These are phyloP conservation scores for Furcifer pardalis DNA, from an alignment of 2,797 vertebrate genomes.

Conservation along the genomic window DNA sequence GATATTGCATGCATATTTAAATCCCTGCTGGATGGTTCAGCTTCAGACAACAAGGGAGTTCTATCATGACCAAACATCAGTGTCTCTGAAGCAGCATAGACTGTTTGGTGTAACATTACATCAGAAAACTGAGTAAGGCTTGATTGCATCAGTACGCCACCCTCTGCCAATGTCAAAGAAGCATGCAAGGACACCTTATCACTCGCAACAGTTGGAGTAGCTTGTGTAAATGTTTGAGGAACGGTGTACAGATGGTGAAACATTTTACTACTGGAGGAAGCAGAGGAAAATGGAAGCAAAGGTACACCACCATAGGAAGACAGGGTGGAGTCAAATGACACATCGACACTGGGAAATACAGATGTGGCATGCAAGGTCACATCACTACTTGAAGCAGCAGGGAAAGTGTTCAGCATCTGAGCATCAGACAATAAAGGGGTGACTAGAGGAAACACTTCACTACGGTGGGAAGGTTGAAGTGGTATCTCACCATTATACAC, in stretches of 20 bases:
- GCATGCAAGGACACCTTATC: constrained; percentile 81
- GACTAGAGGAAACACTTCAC: constrained; percentile 83
- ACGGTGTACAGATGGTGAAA: constrained; percentile 76
- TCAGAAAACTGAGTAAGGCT: constrained; percentile 79
- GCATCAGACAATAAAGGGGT: constrained; percentile 83
- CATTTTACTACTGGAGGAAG: constrained; percentile 81
- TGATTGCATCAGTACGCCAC: constrained; percentile 75
- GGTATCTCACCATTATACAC: constrained; percentile 91
- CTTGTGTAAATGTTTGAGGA: constrained; percentile 79
- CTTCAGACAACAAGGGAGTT: constrained; percentile 75
- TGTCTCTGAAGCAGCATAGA: constrained; percentile 77
- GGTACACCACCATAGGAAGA: constrained; percentile 83
- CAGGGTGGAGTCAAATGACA: constrained; percentile 82
- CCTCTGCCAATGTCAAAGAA: constrained; percentile 79
- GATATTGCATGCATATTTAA: constrained; percentile 81
- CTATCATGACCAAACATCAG: constrained; percentile 81
- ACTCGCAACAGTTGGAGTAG: constrained; percentile 75
- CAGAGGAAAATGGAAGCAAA: constrained; percentile 83
- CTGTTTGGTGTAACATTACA: constrained; percentile 77
- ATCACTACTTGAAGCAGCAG: constrained; percentile 81
- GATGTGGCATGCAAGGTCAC: constrained; percentile 89
- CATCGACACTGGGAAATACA: constrained; percentile 82
- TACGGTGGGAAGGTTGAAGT: constrained; percentile 82
- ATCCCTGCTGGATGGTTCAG: constrained; percentile 79
- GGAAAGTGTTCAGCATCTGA: constrained; percentile 82